Conservation (phyloP, 2,888 invertebrate species). For the Resseliella maxima region DNA sequence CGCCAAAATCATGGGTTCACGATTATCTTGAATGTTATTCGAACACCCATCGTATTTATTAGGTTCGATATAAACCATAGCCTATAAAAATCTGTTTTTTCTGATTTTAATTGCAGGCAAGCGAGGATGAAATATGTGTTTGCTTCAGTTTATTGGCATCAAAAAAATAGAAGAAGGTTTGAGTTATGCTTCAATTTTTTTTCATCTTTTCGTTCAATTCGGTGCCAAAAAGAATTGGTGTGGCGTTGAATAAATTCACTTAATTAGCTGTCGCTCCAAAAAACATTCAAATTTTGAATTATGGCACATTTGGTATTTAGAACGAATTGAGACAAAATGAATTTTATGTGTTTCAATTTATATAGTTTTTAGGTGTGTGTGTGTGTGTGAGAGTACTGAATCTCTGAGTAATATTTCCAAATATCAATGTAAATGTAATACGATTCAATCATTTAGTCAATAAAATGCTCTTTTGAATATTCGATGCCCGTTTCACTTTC, state of each 20-base stretch:
- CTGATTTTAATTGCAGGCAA: background rate
- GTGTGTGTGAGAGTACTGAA: background rate
- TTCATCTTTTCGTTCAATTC: background rate
- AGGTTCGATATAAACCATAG: too few relatives aligned
- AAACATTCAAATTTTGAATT: background rate
- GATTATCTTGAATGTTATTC: background rate
- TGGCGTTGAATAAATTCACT: conserved; percentile 18
- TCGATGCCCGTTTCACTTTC: background rate
- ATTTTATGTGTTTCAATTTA: background rate
- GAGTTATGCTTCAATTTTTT: background rate
- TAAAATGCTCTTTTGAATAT: background rate
- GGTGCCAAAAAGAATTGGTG: background rate
- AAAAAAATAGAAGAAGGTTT: background rate
- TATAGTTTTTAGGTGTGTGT: too few relatives aligned
- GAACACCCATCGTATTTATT: background rate
- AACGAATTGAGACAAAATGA: background rate
- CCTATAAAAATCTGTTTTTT: background rate
- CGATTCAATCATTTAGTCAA: background rate
- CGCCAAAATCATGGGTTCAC: background rate
- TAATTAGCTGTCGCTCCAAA: conserved; percentile 29
- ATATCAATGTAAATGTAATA: background rate
- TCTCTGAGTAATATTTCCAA: background rate
- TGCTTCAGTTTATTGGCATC: background rate
- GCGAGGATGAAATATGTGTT: background rate
- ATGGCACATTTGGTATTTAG: conserved; percentile 34